phyloP scores from a whole-genome alignment of 1,140 invertebrate genomes.

The Zelostemma sp. region DNA sequence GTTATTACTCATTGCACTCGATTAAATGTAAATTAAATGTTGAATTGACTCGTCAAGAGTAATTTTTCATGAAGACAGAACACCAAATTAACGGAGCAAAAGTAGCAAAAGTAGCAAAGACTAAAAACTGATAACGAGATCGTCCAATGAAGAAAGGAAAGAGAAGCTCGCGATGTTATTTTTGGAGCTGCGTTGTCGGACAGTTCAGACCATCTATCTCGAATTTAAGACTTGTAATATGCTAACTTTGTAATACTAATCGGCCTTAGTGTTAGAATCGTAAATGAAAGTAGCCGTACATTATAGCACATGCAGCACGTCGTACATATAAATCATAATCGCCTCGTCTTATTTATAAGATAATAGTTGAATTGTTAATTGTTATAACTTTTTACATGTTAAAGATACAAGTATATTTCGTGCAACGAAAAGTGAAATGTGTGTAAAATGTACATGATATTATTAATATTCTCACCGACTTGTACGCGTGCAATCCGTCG shows the following conservation, averaged over 20 bases:
- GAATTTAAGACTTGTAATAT: conserved; percentile 50
- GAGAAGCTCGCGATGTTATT: conserved; percentile 10
- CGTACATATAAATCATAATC: conserved; percentile 36
- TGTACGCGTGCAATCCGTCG: conserved; percentile 13
- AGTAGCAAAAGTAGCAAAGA: conserved; percentile 24
- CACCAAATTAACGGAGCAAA: conserved; percentile 4
- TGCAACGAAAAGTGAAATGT: conserved; percentile 5
- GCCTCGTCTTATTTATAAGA: conserved; percentile 34
- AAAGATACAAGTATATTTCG: conserved; percentile 16
- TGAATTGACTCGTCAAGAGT: conserved; percentile 21
- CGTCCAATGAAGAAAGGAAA: conserved; percentile 15
- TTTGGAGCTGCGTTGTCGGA: conserved; percentile 27
- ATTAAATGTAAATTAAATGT: too few species aligned
- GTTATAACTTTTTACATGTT: conserved; percentile 50
- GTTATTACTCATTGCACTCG: too few species aligned
- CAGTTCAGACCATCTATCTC: conserved; percentile 43
- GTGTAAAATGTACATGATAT: conserved; percentile 12
- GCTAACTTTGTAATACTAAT: conserved; percentile 39
- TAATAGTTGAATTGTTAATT: conserved; percentile 46
- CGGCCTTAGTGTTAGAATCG: conserved; percentile 39
- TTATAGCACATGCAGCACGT: not conserved
- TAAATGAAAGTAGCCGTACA: conserved; percentile 39
- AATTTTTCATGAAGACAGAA: conserved; percentile 28
- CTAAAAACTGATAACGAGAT: conserved; percentile 19
- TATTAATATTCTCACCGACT: conserved; percentile 8